Percentiles rank a stretch among this genome's conserved stretches.
Evolutionary conservation across 2,888 invertebrate species (phyloP).

Genomic region (Trimorus sp.): DNA sequence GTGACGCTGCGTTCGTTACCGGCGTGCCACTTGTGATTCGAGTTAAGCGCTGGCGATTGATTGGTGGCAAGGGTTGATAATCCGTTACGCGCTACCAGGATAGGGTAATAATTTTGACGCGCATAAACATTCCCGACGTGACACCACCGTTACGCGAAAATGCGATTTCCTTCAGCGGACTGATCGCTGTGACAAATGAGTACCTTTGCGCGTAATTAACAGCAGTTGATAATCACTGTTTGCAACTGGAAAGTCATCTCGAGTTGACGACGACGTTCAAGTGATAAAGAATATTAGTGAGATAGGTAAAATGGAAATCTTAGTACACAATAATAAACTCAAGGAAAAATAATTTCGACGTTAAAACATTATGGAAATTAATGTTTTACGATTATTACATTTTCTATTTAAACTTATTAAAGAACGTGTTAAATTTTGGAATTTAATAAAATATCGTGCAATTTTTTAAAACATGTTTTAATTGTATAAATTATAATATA

Average conservation of each 20-base stretch:
- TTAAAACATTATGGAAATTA: no score
- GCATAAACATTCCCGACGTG: constrained; percentile 26
- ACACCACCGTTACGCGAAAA: constrained; percentile 50
- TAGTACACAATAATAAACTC: no score
- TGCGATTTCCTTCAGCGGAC: constrained; percentile 41
- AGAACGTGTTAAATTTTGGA: no score
- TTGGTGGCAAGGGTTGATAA: constrained; percentile 62
- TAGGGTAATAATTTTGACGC: constrained; percentile 43
- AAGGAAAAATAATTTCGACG: no score
- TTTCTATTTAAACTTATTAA: no score
- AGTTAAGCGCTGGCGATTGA: constrained; percentile 49
- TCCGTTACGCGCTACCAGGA: constrained; percentile 40
- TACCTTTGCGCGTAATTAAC: constrained; percentile 21
- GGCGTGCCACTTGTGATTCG: constrained; percentile 36
- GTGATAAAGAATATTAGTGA: no score
- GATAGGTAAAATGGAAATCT: no score
- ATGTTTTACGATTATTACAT: no score
- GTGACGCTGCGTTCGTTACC: constrained; percentile 28
- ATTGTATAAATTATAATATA: no score
- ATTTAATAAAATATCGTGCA: no score
- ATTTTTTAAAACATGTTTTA: no score
- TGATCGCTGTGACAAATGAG: constrained; percentile 36
- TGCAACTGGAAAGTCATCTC: background rate
- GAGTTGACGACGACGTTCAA: background rate
- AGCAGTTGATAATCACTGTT: constrained; percentile 11